Conservation (phyloP, 1,140 invertebrate species). For the Radopholus similis region DNA sequence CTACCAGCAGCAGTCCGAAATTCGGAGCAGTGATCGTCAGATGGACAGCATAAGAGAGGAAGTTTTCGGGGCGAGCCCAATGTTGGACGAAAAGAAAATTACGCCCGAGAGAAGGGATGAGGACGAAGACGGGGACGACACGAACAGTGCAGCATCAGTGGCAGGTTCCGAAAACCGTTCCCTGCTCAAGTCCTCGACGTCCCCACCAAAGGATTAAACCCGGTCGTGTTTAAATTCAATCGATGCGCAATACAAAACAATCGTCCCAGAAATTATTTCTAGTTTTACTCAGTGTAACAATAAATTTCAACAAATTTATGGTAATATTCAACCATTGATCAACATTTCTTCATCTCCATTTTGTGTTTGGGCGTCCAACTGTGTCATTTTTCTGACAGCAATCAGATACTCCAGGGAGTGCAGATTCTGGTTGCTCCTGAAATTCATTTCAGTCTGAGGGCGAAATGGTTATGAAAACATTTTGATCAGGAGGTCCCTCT, state of each 20-base stretch:
- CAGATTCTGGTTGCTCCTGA: conserved; percentile 4
- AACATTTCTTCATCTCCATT: too few species aligned
- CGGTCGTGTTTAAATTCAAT: background rate
- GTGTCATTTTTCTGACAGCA: background rate
- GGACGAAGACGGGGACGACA: conserved; percentile 23
- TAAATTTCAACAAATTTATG: too few species aligned
- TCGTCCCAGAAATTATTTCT: too few species aligned
- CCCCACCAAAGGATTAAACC: background rate
- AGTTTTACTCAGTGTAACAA: too few species aligned
- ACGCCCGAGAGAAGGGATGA: conserved; percentile 9
- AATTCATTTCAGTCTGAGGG: background rate
- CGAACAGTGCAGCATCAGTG: conserved; percentile 29
- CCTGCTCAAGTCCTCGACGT: conserved; percentile 5
- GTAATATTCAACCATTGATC: background rate
- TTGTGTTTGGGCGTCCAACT: too few species aligned
- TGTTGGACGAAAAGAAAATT: background rate
- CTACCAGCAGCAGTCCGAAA: background rate
- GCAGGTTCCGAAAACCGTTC: conserved; percentile 24
- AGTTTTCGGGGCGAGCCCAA: background rate
- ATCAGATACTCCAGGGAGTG: conserved; percentile 11
- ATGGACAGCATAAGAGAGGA: conserved; percentile 18
- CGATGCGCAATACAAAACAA: too few species aligned
- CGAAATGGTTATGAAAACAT: conserved; percentile 17
- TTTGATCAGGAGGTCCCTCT: conserved; percentile 18
- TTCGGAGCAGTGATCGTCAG: background rate